Percentiles rank a stretch among this genome's conserved stretches.
phyloP scores from a whole-genome alignment of 2,888 invertebrate genomes.

The Archaeoteleia sp. region DNA sequence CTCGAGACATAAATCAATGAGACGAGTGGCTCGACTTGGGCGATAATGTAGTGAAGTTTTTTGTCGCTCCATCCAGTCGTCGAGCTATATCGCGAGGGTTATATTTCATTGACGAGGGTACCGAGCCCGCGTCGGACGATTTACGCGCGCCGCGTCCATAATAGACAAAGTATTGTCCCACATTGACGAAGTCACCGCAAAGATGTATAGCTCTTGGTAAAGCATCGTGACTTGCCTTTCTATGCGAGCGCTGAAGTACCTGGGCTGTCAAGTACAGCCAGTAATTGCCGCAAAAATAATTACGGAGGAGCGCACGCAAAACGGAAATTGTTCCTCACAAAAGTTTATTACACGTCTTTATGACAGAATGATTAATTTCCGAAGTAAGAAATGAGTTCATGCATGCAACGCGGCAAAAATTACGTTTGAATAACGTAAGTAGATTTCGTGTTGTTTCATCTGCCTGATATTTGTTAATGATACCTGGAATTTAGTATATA shows the following conservation, averaged over 20 bases:
- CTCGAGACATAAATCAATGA: slow-evolving; percentile 2
- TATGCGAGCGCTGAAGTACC: background rate
- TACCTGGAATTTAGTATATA: no score
- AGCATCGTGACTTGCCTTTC: background rate
- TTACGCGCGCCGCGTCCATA: background rate
- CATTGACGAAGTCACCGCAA: background rate
- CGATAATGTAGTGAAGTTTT: background rate
- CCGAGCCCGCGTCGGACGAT: background rate
- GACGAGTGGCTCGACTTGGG: background rate
- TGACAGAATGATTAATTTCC: no score
- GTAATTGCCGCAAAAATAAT: background rate
- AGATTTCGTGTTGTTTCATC: no score
- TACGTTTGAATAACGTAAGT: no score
- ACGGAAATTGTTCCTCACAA: no score
- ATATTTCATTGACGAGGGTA: background rate
- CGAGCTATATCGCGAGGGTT: no score
- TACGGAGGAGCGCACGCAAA: no score
- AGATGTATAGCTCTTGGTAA: background rate
- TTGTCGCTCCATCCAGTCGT: background rate
- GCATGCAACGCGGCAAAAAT: no score
- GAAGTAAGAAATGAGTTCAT: no score
- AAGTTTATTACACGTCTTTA: no score
- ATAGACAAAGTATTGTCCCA: background rate
- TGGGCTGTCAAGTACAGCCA: background rate
- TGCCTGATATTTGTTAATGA: no score